A percentile compares a stretch with the other conserved stretches of the same genome.
These are phyloP conservation scores for Blera fallax DNA, from an alignment of 2,888 invertebrate species.

Conservation along the genomic window DNA sequence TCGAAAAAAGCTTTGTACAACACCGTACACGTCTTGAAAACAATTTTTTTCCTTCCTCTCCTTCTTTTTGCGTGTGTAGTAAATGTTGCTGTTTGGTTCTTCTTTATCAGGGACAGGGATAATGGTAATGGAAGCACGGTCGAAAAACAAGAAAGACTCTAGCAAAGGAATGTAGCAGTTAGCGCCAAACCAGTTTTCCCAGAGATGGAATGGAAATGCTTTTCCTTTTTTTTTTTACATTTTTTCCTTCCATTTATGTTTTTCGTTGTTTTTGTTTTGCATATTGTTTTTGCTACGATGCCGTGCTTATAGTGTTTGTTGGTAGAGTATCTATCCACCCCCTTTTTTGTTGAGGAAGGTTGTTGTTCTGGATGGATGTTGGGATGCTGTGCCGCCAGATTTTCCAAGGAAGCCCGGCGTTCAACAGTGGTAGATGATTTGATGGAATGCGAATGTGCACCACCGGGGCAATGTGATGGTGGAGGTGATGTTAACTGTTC, in stretches of 20 bases:
- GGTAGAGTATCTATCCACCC: slow-evolving; percentile 64
- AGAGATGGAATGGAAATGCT: slow-evolving; percentile 62
- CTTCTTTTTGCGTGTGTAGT: not conserved
- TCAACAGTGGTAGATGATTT: slow-evolving; percentile 23
- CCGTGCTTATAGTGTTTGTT: not conserved
- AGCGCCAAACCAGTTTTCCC: slow-evolving; percentile 71
- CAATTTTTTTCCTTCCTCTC: slow-evolving; percentile 23
- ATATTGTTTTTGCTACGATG: slow-evolving; percentile 46
- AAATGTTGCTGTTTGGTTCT: not conserved
- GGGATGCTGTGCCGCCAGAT: slow-evolving; percentile 53
- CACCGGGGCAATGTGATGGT: not conserved
- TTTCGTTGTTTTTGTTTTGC: slow-evolving; percentile 65
- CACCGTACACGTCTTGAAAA: slow-evolving; percentile 19
- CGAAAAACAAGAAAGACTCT: slow-evolving; percentile 41
- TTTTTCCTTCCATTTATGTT: slow-evolving; percentile 19
- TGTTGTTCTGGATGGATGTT: slow-evolving; percentile 48
- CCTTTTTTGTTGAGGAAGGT: slow-evolving; percentile 72
- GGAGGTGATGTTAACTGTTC: slow-evolving; percentile 51
- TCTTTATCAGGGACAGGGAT: slow-evolving; percentile 35
- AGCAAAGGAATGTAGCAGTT: slow-evolving; percentile 63
- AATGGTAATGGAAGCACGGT: slow-evolving; percentile 43
- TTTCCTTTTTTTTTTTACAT: slow-evolving; percentile 38
- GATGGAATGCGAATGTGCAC: slow-evolving; percentile 45
- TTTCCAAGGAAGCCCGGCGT: slow-evolving; percentile 39
- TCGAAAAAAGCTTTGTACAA: slow-evolving; percentile 48